Percentiles rank a stretch among this genome's conserved stretches.
Conservation (phyloP, 2,888 invertebrate genomes). For the Tineola bisselliella region DNA sequence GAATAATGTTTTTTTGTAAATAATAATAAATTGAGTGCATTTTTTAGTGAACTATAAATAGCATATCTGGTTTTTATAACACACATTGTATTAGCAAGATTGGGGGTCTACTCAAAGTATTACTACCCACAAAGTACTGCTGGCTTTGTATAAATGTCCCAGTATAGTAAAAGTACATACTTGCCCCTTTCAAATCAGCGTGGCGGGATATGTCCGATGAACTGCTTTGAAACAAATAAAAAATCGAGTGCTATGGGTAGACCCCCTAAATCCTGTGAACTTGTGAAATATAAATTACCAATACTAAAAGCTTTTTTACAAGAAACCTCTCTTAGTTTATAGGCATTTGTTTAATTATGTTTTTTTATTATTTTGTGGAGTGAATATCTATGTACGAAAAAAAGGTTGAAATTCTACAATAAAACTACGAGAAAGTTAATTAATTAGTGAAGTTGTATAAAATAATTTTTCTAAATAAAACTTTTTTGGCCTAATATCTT, state of each 20-base stretch:
- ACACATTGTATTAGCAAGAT: too few relatives aligned
- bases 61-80: too few relatives aligned
- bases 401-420: not conserved
- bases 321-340: constrained; percentile 22
- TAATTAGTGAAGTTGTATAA: constrained; percentile 43
- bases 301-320: constrained; percentile 44
- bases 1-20: constrained; percentile 57
- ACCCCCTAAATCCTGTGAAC: constrained; percentile 16
- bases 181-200: too few relatives aligned
- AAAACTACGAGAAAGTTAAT: constrained; percentile 6
- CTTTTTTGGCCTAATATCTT: constrained; percentile 60
- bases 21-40: constrained; percentile 32
- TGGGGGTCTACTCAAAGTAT: too few relatives aligned
- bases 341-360: not conserved
- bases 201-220: too few relatives aligned
- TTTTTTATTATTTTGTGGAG: constrained; percentile 31
- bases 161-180: too few relatives aligned
- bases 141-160: too few relatives aligned
- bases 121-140: too few relatives aligned
- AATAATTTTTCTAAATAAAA: constrained; percentile 63
- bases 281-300: constrained; percentile 32
- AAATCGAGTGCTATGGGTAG: too few relatives aligned
- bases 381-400: constrained; percentile 20
- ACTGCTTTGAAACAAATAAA: too few relatives aligned
- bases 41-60: constrained; percentile 23